Base-by-base conservation (phyloP, 2,888 invertebrate species). In the Phania funesta region DNA sequence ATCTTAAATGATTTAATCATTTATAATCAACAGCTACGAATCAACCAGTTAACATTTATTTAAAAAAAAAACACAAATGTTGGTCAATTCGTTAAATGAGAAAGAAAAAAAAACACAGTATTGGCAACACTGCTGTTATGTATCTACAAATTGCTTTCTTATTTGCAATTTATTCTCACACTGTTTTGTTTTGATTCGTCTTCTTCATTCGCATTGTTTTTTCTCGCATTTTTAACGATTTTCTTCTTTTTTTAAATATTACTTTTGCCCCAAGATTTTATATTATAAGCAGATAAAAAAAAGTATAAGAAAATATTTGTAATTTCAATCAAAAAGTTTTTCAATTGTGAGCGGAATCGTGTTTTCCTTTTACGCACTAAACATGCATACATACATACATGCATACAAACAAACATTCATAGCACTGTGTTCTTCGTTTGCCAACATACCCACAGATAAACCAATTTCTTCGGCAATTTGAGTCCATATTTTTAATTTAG, bases 391-490 rank as follows among this genome's bases (percentile, higher is more conserved):
- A 58, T 3, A 4, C 22, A 54, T 29, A 44, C 9, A 35, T 46
- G n/a, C 50, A 41, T 24, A 48, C n/a, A 32, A 38, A 20, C 44
- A 44, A 29, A 44, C n/a, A 46, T 48, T 22, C 13, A 5, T 22
- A 44, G 13, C 6, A 16, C 6, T 44, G 16, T 44, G 16, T 44
- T 44, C n/a, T 44, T 16, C 16, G 24, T 20, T 79, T 46, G 54
- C 54, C 50, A 76, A 86, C 88, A 86, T 90, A 90, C 90, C 90
- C 80, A 91, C 88, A 79, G 90, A 90, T 82, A 91, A 84, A 71
- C 90, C 90, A 85, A 90, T 88, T 85, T 91, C 90, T 62, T 89
- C 87, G 41, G 91, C 90, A 78, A 90, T 90, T 85, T 88, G 88
- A 24, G 86, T 86, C 90, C 90, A 90, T 70, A 91, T 89, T 83